Conservation (phyloP, 2,888 invertebrate genomes). For the Acronicta leporina region DNA sequence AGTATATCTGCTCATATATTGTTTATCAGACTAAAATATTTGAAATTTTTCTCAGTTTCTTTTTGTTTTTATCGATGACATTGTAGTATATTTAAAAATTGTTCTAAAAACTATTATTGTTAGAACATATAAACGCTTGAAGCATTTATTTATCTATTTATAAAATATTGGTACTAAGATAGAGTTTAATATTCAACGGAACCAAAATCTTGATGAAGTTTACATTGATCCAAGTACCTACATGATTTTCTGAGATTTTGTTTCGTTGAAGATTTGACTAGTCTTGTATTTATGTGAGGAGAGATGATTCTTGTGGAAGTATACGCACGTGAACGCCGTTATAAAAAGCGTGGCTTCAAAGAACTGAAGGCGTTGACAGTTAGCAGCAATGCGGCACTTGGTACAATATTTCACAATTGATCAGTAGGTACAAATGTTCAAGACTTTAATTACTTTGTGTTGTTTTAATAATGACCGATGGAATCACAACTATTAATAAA, state of each 20-base stretch:
- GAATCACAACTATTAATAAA: too few relatives aligned
- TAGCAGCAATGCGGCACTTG: conserved; percentile 52
- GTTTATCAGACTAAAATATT: neutral
- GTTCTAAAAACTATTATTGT: conserved; percentile 5
- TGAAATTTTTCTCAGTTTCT: neutral
- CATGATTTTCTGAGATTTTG: conserved; percentile 12
- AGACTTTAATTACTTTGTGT: conserved; percentile 14
- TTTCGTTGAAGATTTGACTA: conserved; percentile 30
- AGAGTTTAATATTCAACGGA: conserved; percentile 33
- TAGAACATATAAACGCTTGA: conserved; percentile 41
- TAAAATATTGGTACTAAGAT: conserved; percentile 41
- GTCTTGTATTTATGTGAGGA: conserved; percentile 50
- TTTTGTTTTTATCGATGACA: conserved; percentile 22
- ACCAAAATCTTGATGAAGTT: conserved; percentile 21
- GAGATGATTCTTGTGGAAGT: conserved; percentile 50
- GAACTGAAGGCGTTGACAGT: conserved; percentile 40
- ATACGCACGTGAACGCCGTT: conserved; percentile 68
- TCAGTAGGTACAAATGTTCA: conserved; percentile 41
- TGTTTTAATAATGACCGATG: neutral
- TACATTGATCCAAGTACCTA: conserved; percentile 34
- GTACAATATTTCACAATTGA: conserved; percentile 29
- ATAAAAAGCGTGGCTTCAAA: conserved; percentile 59
- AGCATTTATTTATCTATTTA: conserved; percentile 59
- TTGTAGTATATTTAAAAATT: neutral
- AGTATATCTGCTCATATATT: neutral